These are phyloP conservation scores for Lineus longissimus DNA, from an alignment of 1,140 invertebrate species.

Conservation along the genomic window DNA sequence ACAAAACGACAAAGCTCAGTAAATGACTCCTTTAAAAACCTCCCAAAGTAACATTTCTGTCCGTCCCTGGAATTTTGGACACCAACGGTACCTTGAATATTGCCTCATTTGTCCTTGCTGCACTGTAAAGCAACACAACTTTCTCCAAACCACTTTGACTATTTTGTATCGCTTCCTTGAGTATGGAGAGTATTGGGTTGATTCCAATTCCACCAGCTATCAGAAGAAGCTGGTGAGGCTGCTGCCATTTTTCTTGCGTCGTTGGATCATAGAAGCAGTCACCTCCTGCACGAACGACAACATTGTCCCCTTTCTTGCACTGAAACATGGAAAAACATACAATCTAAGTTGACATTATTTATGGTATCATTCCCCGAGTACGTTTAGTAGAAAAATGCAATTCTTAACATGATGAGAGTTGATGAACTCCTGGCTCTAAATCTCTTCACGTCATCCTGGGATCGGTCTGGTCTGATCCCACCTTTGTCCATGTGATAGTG, in stretches of 20 bases:
- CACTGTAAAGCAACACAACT: conserved; percentile 42
- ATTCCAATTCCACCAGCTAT: conserved; percentile 54
- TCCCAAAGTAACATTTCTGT: too few relatives aligned
- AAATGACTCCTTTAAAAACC: too few relatives aligned
- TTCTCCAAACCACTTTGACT: conserved; percentile 12
- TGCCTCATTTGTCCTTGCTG: conserved; percentile 40
- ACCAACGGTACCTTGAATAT: conserved; percentile 41
- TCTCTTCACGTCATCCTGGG: too few relatives aligned
- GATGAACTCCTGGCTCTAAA: too few relatives aligned
- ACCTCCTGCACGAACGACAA: conserved; percentile 45
- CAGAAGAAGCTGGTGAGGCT: conserved; percentile 39
- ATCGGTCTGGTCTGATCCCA: too few relatives aligned
- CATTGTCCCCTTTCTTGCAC: conserved; percentile 40
- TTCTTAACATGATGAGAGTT: too few relatives aligned
- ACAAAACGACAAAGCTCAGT: conserved; percentile 10
- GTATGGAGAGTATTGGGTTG: conserved; percentile 51
- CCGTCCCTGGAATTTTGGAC: too few relatives aligned
- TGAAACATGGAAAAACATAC: conserved; percentile 17
- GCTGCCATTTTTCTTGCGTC: background rate
- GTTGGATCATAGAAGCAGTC: conserved; percentile 46
- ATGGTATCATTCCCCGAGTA: too few relatives aligned
- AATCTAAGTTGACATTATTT: conserved; percentile 4
- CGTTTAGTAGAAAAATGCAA: too few relatives aligned
- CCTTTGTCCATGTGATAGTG: too few relatives aligned
- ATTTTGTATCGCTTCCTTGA: conserved; percentile 37